phyloP scores from a whole-genome alignment of 2,797 vertebrate genomes.

The Melanotaenia parkinsoni region DNA sequence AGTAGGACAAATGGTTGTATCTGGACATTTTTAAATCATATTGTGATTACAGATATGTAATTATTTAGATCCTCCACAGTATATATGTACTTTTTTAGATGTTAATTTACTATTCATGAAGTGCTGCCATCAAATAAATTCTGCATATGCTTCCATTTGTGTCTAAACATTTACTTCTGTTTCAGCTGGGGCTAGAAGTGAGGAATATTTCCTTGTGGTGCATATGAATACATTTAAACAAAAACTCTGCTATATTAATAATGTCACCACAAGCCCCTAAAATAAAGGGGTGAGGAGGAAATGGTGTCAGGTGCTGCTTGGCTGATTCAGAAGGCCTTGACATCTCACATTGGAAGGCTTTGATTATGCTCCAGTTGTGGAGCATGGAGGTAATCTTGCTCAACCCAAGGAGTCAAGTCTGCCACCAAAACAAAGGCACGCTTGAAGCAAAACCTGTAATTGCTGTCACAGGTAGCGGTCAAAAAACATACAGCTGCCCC shows the following conservation, averaged over 20 bases:
- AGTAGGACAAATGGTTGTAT: conserved; percentile 29
- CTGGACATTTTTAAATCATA: conserved; percentile 20
- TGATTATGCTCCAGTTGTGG: conserved; percentile 74
- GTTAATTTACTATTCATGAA: conserved; percentile 56
- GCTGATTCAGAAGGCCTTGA: conserved; percentile 62
- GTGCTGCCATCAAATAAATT: conserved; percentile 27
- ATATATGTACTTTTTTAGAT: conserved; percentile 32
- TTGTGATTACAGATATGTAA: conserved; percentile 37
- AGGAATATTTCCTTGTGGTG: conserved; percentile 21
- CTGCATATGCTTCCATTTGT: conserved; percentile 5
- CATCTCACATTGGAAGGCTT: conserved; percentile 62
- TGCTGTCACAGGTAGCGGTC: conserved; percentile 80
- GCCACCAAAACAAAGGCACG: conserved; percentile 74
- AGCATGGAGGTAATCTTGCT: conserved; percentile 73
- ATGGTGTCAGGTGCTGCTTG: conserved; percentile 33
- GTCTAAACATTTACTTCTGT: conserved; percentile 10
- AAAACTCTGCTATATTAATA: conserved; percentile 40
- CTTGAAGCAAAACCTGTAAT: conserved; percentile 79
- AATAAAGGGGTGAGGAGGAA: conserved; percentile 37
- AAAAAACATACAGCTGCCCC: conserved; percentile 73
- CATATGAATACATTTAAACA: conserved; percentile 41
- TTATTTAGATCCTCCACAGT: conserved; percentile 32
- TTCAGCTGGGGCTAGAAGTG: neutral
- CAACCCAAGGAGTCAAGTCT: conserved; percentile 67
- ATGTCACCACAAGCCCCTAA: conserved; percentile 31